These are phyloP conservation scores for Melanotus villosus DNA, from an alignment of 2,888 invertebrate species.

Conservation along the genomic window DNA sequence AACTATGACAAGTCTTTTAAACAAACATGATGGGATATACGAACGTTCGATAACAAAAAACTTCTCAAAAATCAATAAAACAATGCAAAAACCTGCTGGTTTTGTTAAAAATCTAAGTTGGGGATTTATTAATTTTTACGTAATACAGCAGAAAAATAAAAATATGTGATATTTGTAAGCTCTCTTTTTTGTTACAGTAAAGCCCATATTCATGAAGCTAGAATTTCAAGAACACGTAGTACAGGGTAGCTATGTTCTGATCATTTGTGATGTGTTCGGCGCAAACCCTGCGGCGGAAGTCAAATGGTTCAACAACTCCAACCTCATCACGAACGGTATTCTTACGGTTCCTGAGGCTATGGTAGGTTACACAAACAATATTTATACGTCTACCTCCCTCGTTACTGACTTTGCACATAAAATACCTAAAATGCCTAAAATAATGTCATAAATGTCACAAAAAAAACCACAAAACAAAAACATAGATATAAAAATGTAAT, in stretches of 20 bases:
- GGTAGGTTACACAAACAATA: constrained; percentile 47
- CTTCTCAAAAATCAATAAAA: no score
- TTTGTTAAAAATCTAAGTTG: no score
- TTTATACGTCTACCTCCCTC: not conserved
- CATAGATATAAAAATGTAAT: not conserved
- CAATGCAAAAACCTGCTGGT: no score
- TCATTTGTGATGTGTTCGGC: constrained; percentile 84
- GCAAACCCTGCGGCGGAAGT: constrained; percentile 88
- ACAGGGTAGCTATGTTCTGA: constrained; percentile 83
- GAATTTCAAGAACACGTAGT: constrained; percentile 86
- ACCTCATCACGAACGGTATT: constrained; percentile 61
- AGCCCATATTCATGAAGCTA: constrained; percentile 83
- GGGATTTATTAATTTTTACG: no score
- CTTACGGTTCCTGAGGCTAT: constrained; percentile 52
- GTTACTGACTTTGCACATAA: not conserved
- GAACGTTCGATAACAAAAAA: no score
- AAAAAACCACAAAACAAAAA: not conserved
- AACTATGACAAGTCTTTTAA: no score
- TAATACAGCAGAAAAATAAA: no score
- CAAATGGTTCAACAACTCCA: constrained; percentile 87
- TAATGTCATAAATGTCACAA: constrained; percentile 1
- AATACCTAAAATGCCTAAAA: not conserved
- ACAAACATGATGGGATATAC: no score
- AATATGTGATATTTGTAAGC: no score
- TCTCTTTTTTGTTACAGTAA: constrained; percentile 78